Conservation (phyloP, 2,113 vertebrate species). For the Ovibos moschatus region DNA sequence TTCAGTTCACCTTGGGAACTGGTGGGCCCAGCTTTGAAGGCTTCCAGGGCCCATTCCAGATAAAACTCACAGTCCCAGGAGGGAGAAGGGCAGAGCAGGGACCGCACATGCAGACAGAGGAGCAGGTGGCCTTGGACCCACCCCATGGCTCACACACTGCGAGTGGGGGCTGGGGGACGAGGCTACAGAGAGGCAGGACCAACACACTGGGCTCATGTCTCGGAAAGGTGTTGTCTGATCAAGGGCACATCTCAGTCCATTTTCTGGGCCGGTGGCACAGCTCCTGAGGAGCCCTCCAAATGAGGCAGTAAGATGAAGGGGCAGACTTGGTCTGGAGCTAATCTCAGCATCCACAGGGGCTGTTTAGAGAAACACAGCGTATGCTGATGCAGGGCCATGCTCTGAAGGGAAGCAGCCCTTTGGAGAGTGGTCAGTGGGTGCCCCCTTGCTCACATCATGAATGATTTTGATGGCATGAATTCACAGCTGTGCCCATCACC, state of each 20-base stretch:
- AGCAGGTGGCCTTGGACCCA: background rate
- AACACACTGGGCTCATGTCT: background rate
- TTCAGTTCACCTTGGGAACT: background rate
- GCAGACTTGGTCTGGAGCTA: too few species aligned
- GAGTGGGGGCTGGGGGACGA: background rate
- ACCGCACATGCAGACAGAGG: background rate
- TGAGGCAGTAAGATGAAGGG: background rate
- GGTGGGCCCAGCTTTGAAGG: background rate
- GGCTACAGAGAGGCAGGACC: background rate
- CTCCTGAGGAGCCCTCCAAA: background rate
- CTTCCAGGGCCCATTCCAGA: background rate
- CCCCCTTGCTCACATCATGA: background rate
- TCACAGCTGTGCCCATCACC: background rate
- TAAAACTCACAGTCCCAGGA: background rate
- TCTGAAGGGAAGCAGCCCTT: background rate
- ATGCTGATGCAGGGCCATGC: background rate
- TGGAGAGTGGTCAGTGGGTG: background rate
- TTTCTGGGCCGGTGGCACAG: background rate
- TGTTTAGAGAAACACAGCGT: background rate
- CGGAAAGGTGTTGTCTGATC: background rate
- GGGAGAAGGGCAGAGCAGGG: background rate
- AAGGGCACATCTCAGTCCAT: background rate
- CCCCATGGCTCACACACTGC: background rate
- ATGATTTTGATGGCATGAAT: background rate
- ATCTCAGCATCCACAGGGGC: background rate